Conservation (phyloP, 2,113 vertebrate genomes). For the Strix uralensis region DNA sequence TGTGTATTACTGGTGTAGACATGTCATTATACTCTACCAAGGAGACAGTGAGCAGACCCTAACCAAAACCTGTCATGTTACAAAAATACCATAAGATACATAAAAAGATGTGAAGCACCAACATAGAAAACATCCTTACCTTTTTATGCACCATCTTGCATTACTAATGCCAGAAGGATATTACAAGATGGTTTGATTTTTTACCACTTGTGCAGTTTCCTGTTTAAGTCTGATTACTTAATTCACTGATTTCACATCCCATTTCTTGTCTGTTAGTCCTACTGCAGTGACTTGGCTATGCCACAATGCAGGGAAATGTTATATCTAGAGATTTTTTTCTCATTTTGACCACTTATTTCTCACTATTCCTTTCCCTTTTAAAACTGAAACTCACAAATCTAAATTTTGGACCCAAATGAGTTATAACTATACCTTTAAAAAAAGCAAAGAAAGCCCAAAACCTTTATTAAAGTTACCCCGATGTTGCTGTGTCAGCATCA, state of each 20-base stretch:
- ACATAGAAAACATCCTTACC: not conserved
- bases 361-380: not conserved
- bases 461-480: constrained; percentile 30
- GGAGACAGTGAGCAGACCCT: not conserved
- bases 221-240: not conserved
- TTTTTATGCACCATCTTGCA: not conserved
- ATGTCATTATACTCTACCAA: not conserved
- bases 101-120: not conserved
- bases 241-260: not conserved
- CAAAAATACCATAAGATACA: not conserved
- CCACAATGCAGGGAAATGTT: not conserved
- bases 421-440: not conserved
- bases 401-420: not conserved
- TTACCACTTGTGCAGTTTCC: not conserved
- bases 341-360: not conserved
- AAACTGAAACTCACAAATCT: not conserved
- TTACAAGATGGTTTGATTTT: not conserved
- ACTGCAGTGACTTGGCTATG: not conserved
- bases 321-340: not conserved
- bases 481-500: constrained; percentile 23
- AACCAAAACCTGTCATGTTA: not conserved
- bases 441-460: not conserved
- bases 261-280: not conserved
- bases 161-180: not conserved
- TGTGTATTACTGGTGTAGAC: not conserved